Evolutionary conservation across 2,113 vertebrate species (phyloP).

Genomic region (Stictonetta naevosa): DNA sequence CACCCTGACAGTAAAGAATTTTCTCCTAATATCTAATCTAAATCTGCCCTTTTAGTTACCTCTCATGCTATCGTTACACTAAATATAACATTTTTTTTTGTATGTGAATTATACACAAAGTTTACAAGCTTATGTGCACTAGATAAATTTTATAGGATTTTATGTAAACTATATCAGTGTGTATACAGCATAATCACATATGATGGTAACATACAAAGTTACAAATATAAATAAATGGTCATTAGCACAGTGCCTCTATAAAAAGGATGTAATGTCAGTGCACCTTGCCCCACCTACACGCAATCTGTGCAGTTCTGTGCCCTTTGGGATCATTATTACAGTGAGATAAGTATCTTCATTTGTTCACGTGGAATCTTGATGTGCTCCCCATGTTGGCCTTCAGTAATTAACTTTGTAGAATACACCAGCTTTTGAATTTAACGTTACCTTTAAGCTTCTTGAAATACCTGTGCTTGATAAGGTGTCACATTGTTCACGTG

Average conservation of each 20-base stretch:
- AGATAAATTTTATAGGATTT: background rate
- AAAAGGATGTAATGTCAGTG: background rate
- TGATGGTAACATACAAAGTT: background rate
- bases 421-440: background rate
- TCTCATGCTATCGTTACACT: background rate
- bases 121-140: background rate
- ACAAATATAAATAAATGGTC: background rate
- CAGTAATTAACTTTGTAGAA: background rate
- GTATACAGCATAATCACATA: background rate
- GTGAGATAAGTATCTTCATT: background rate
- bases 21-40: background rate
- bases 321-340: constrained; percentile 30
- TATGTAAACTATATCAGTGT: background rate
- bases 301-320: background rate
- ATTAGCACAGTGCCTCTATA: background rate
- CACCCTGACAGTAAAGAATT: background rate
- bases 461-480: background rate
- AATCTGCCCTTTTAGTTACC: background rate
- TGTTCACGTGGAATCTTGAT: background rate
- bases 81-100: background rate
- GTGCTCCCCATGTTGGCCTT: background rate
- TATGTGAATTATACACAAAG: background rate
- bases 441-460: background rate
- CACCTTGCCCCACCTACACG: background rate
- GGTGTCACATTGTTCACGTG: background rate